phyloP scores from a whole-genome alignment of 2,888 invertebrate genomes.

The Leucozona laternaria region DNA sequence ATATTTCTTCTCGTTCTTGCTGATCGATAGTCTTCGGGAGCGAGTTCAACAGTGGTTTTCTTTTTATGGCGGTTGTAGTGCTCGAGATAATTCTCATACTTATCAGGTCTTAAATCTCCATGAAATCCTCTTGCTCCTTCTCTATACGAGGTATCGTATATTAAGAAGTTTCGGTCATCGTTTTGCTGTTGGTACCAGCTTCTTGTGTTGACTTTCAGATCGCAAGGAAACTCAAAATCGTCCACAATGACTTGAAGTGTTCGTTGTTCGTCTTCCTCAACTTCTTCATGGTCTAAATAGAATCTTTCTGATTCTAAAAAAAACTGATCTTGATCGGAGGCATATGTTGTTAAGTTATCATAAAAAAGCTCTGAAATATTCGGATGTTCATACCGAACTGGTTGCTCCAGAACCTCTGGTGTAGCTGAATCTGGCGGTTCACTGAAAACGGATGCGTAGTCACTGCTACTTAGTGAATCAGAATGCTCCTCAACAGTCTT shows the following conservation, averaged over 20 bases:
- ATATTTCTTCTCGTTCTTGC: constrained; percentile 64
- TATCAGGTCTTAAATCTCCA: constrained; percentile 58
- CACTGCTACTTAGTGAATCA: constrained; percentile 83
- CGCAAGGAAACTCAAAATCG: constrained; percentile 77
- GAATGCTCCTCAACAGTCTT: constrained; percentile 78
- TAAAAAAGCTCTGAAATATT: constrained; percentile 81
- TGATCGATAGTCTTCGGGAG: constrained; percentile 52
- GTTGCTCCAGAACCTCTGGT: constrained; percentile 27
- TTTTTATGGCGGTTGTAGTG: constrained; percentile 80
- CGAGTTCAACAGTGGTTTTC: constrained; percentile 38
- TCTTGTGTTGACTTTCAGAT: constrained; percentile 76
- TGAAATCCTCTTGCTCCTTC: constrained; percentile 9
- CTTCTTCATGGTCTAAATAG: constrained; percentile 64
- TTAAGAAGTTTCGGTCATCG: constrained; percentile 48
- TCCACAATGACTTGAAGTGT: constrained; percentile 79
- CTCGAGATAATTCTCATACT: constrained; percentile 81
- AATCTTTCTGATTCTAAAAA: constrained; percentile 72
- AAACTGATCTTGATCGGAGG: constrained; percentile 61
- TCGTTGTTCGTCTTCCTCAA: constrained; percentile 78
- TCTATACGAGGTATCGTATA: constrained; percentile 40
- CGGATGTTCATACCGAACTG: constrained; percentile 81
- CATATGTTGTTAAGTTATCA: constrained; percentile 78
- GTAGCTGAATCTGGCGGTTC: constrained; percentile 75
- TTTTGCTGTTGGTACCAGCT: constrained; percentile 64
- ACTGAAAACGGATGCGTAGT: constrained; percentile 83